Conservation (phyloP, 1,140 invertebrate genomes). For the Dendrolimus punctatus region DNA sequence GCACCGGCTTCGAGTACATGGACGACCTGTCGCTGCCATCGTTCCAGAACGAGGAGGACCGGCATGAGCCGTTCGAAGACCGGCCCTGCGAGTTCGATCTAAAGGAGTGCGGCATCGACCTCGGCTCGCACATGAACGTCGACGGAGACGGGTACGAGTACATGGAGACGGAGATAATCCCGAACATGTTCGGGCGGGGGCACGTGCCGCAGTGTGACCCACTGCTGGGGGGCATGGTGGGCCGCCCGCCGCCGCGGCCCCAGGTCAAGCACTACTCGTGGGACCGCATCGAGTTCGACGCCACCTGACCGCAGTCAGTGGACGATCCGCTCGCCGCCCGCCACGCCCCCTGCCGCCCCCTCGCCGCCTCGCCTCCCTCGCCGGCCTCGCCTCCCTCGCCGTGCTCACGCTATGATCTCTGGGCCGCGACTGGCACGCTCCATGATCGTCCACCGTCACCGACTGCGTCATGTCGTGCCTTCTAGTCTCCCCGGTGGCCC, state of each 20-base stretch:
- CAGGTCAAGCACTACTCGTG: conserved; percentile 62
- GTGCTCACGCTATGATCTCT: conserved; percentile 37
- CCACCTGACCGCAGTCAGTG: conserved; percentile 47
- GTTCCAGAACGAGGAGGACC: conserved; percentile 53
- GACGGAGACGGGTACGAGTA: conserved; percentile 48
- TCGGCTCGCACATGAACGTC: conserved; percentile 45
- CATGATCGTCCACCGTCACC: no score
- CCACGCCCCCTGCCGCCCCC: conserved; percentile 5
- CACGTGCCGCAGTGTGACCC: conserved; percentile 63
- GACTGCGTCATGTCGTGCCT: no score
- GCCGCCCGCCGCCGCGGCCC: conserved; percentile 48
- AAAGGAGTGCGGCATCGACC: conserved; percentile 54
- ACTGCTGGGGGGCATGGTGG: conserved; percentile 54
- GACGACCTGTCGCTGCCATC: conserved; percentile 53
- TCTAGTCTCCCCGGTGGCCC: conserved; percentile 51
- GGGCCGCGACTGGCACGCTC: conserved; percentile 6
- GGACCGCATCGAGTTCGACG: conserved; percentile 64
- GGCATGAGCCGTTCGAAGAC: conserved; percentile 36
- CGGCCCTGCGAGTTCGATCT: conserved; percentile 54
- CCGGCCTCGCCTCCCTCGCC: conserved; percentile 20
- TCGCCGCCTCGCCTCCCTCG: conserved; percentile 1
- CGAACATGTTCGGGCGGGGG: conserved; percentile 55
- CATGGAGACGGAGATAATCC: conserved; percentile 58
- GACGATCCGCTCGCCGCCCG: conserved; percentile 1
- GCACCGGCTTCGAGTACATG: conserved; percentile 54